Base-by-base conservation (phyloP, 1,140 invertebrate species). In the Danaus plexippus region DNA sequence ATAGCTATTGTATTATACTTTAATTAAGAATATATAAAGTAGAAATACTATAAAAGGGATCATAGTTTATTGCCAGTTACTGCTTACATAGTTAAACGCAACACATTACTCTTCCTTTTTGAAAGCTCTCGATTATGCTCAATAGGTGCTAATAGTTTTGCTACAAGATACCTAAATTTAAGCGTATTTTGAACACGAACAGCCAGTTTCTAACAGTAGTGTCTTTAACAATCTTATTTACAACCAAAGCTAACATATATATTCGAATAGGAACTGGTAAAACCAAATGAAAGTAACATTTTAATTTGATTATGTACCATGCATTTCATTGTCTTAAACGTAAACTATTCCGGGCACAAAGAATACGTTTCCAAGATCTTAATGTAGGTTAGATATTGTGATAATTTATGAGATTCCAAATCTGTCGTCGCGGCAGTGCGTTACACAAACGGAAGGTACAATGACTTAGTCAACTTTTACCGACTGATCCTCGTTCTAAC, bases 381-480 rank as follows among this genome's bases (percentile, higher is more conserved):
- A 74, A 71, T 73, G 55, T 85, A 82, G 77, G 70, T 75, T 83
- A 83, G 73, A 80, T 74, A 78, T 77, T 83, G 80, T 86, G 80
- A 86, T 84, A 86, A 78, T 70, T 73, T 75, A 77, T 82, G 82
- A 86, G 80, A 86, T 82, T 84, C 72, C 65, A 73, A 71, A 76
- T 71, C 73, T 73, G 70, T 73, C 71, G 69, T 66, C 60, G 53
- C 63, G 72, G 69, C 72, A 70, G 64, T 71, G 68, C 71, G 73
- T 51, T 57, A 67, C 70, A 67, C 70, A 76, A 71, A 44, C 59
- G 53, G 66, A 74, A 71, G 82, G 82, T 83, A 83, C 80, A 84
- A 83, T 82, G 80, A 77, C 77, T 74, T 80, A 74, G 70, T 77
- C 75, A 76, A 69, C 59, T 69, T 58, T 74, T 64, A 32, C 22